Evolutionary conservation across 1,140 invertebrate genomes (phyloP).

Genomic region (Calephelis virginiensis): DNA sequence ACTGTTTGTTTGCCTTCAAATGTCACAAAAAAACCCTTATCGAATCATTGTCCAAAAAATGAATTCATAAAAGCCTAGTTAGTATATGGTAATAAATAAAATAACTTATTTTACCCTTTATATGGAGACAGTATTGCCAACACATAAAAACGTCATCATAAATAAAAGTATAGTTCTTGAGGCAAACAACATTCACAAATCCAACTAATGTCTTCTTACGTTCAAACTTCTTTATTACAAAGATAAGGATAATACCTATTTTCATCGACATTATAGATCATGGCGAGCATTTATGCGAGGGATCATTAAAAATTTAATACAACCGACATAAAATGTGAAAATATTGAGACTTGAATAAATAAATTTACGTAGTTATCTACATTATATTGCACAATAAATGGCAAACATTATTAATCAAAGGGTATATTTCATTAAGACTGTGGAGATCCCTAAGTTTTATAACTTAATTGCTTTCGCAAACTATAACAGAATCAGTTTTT

Average conservation of each 20-base stretch:
- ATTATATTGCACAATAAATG: conserved; percentile 53
- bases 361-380: conserved; percentile 44
- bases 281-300: conserved; percentile 5
- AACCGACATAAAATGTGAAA: conserved; percentile 30
- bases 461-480: conserved; percentile 73
- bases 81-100: too few species aligned
- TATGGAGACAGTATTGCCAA: not conserved
- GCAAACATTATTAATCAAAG: conserved; percentile 60
- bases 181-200: not conserved
- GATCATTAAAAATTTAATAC: conserved; percentile 17
- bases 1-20: too few species aligned
- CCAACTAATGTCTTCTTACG: not conserved
- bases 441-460: conserved; percentile 67
- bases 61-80: too few species aligned
- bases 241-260: conserved; percentile 8
- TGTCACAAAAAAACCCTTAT: too few species aligned
- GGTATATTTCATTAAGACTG: conserved; percentile 71
- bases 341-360: conserved; percentile 35
- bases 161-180: too few species aligned
- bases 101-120: not conserved
- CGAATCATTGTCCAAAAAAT: too few species aligned
- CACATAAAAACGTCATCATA: too few species aligned
- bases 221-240: conserved; percentile 1
- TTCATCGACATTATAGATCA: conserved; percentile 12
- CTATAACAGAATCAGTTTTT: conserved; percentile 70